Evolutionary conservation across 2,888 invertebrate genomes (phyloP), one percentile per base, ranked within the genome.

Genomic region (Temnothorax ravouxi): DNA sequence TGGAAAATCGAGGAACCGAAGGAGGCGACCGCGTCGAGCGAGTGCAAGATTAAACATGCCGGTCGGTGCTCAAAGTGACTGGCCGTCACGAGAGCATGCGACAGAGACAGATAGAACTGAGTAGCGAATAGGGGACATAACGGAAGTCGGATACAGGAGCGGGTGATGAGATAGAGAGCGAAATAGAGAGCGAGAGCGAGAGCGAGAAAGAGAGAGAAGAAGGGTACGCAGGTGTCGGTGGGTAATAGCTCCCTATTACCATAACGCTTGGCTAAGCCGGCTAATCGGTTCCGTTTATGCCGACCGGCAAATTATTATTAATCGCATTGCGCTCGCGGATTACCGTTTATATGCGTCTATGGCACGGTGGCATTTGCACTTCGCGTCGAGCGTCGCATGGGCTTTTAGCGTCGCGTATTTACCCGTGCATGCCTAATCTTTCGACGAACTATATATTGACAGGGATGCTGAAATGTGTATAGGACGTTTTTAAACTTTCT

Each of bases 221-320:
- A 34, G 52, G 34, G 52, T 79, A 38, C 59, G 54, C 81, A 74
- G 72, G 72, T 72, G 85, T 82, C 62, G 62, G 71, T 83, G 88
- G 88, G 91, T 92, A 92, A 93, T 93, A 91, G 91, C 90, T 92
- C 85, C 89, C 92, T 91, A 93, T 92, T 92, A 92, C 92, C 93
- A 92, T 93, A 92, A 92, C 92, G 93, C 91, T 90, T 88, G 90
- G 90, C 90, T 92, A 90, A 93, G 91, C 93, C 91, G 88, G 86
- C 91, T 93, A 93, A 93, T 93, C 93, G 93, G 89, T 93, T 93
- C 91, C 92, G 93, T 91, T 93, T 92, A 92, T 93, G 92, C 91
- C 90, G 92, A 91, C 89, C 92, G 91, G 92, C 91, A 92, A 93
- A 93, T 93, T 93, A 93, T 93, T 93, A 93, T 93, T 93, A 93